Evolutionary conservation across 2,888 invertebrate species (phyloP), one percentile per base, ranked within the genome.

Genomic region (Prosopocoilus inquinatus): DNA sequence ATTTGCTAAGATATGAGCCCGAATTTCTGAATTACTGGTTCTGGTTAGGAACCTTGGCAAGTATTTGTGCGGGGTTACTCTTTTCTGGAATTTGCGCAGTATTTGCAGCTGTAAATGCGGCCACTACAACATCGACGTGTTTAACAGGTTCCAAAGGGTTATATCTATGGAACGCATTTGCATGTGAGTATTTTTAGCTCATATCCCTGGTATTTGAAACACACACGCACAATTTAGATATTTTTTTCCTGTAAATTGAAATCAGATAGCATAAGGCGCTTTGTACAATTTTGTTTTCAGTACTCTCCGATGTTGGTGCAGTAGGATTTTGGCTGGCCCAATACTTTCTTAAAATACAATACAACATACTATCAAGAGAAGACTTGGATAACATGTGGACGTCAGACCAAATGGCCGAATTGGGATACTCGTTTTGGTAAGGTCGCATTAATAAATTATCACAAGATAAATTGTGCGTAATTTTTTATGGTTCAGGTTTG

Each of bases 371-470:
- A 77, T 84, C 89, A 1, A 82, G 84, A 47, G 90, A 91, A 67
- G 93, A 94, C 70, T 82, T 85, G 54, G 84, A 87, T 33, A 87
- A 87, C 65, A 84, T 87, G 67, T 96, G 95, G 93, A 86, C 88
- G 28, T 91, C 94, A 0, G 87, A 88, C 63, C 89, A 88, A 47
- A 84, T 87, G 70, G 90, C 94, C 0, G 86, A 87, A 64, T 80
- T 94, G 38, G 94, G 94, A 48, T 87, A 90, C 67, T 95, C 95
- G 3, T 96, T 94, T 76, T 96, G 92, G 89, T 89, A 71, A 28
- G 20, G 20, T 28, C 20, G 20, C 20, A 28, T 5, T 28, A 28
- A 28, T 28, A 28, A 28, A 28, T 28, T 5, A 5, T 28, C 7
- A 28, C 7, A 28, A 28, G 4, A 20, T 46, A 9, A 15, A 13